Conservation (phyloP, 2,888 invertebrate genomes). For the Synergus gifuensis region DNA sequence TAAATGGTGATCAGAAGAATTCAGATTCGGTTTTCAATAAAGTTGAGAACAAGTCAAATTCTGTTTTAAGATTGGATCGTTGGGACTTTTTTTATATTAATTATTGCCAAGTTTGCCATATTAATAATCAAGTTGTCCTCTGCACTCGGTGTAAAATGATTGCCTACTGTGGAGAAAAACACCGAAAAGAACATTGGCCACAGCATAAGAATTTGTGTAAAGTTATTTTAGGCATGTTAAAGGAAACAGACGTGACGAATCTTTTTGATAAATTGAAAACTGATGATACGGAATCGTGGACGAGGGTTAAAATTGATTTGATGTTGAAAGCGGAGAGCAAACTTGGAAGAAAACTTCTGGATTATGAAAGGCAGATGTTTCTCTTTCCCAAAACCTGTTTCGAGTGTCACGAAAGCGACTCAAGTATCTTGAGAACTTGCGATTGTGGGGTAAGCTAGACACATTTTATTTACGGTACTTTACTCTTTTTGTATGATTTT, state of each 20-base stretch:
- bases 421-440: conserved; percentile 46
- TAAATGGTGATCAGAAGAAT: not conserved
- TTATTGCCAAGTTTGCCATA: conserved; percentile 73
- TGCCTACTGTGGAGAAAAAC: conserved; percentile 70
- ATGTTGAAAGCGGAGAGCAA: conserved; percentile 56
- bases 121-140: conserved; percentile 63
- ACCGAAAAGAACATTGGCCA: conserved; percentile 72
- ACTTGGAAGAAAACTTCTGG: conserved; percentile 52
- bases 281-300: conserved; percentile 51
- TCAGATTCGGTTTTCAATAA: not conserved
- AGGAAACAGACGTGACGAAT: conserved; percentile 47
- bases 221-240: conserved; percentile 58
- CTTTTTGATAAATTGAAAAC: conserved; percentile 45
- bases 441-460: conserved; percentile 11
- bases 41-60: not conserved
- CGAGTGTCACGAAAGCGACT: conserved; percentile 60
- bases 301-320: conserved; percentile 57
- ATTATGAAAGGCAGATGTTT: conserved; percentile 64
- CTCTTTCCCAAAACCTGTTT: conserved; percentile 65
- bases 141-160: conserved; percentile 73
- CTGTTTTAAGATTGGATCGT: no score
- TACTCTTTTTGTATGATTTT: no score
- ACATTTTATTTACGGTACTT: not conserved
- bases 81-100: conserved; percentile 15
- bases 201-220: conserved; percentile 70